phyloP scores from a whole-genome alignment of 2,113 vertebrate species.

The Megaptera novaeangliae region DNA sequence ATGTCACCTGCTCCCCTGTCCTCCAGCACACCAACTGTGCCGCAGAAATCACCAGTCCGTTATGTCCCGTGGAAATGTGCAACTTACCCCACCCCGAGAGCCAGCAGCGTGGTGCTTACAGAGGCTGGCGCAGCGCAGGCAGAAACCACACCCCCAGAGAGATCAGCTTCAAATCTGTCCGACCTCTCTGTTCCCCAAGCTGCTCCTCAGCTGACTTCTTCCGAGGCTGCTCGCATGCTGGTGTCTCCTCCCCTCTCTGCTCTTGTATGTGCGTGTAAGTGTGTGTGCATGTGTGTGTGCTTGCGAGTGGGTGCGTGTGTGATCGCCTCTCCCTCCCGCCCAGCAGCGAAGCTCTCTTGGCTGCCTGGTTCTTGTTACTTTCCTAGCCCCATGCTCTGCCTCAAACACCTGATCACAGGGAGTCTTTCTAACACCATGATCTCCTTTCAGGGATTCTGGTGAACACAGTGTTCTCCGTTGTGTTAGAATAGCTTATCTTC shows the following conservation, averaged over 20 bases:
- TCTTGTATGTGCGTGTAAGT: rapidly evolving
- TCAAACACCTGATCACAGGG: no score
- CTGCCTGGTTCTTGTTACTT: neutral
- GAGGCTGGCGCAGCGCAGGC: rapidly evolving
- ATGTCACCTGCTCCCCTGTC: no score
- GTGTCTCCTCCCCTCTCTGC: neutral
- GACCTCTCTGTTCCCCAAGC: no score
- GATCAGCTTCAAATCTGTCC: no score
- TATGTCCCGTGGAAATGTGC: neutral
- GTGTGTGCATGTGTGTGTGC: rapidly evolving
- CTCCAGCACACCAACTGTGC: neutral
- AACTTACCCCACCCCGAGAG: rapidly evolving
- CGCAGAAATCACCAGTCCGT: neutral
- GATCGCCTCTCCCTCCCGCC: rapidly evolving
- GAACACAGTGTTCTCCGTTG: neutral
- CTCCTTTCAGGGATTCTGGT: neutral
- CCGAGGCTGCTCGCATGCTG: no score
- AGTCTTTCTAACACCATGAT: neutral
- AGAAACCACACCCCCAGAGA: rapidly evolving
- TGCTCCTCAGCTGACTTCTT: rapidly evolving
- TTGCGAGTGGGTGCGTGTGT: rapidly evolving
- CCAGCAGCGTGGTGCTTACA: rapidly evolving
- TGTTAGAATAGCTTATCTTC: neutral
- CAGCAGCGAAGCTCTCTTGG: no score
- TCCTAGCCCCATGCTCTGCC: neutral